These are phyloP conservation scores for Cacoxenus indagator DNA, from an alignment of 2,888 invertebrate species.

Conservation along the genomic window DNA sequence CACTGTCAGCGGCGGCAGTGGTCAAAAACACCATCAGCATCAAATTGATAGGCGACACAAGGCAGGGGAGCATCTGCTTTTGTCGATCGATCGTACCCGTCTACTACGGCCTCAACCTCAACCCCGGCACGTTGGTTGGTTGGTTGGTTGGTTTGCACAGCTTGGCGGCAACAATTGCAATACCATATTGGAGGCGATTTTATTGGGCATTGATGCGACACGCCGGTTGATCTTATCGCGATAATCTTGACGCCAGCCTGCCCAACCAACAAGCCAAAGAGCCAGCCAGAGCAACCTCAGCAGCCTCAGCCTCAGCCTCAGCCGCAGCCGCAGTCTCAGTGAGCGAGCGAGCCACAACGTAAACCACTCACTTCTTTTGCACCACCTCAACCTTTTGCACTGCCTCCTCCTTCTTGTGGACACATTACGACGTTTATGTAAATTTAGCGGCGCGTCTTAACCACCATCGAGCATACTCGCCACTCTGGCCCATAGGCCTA, in stretches of 20 bases:
- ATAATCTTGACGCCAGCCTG: slow-evolving; percentile 67
- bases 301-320: not conserved
- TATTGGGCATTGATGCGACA: slow-evolving; percentile 67
- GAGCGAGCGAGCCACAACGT: not conserved
- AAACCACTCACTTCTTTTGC: no score
- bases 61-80: no score
- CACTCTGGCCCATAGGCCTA: slow-evolving; percentile 48
- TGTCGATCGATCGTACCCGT: not conserved
- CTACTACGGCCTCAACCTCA: slow-evolving; percentile 6
- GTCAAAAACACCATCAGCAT: slow-evolving; percentile 4
- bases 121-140: not conserved
- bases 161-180: slow-evolving; percentile 50
- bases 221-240: slow-evolving; percentile 67
- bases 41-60: no score
- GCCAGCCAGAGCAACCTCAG: not conserved
- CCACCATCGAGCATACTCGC: not conserved
- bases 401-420: no score
- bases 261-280: not conserved
- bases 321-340: slow-evolving; percentile 8
- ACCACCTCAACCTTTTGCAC: no score
- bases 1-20: slow-evolving; percentile 13
- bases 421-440: slow-evolving; percentile 27
- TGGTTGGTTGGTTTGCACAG: not conserved
- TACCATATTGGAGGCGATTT: slow-evolving; percentile 58
- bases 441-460: slow-evolving; percentile 17